A percentile compares a stretch with the other conserved stretches of the same genome.
These are phyloP conservation scores for Danionella dracula DNA, from an alignment of 2,797 vertebrate species.

Conservation along the genomic window DNA sequence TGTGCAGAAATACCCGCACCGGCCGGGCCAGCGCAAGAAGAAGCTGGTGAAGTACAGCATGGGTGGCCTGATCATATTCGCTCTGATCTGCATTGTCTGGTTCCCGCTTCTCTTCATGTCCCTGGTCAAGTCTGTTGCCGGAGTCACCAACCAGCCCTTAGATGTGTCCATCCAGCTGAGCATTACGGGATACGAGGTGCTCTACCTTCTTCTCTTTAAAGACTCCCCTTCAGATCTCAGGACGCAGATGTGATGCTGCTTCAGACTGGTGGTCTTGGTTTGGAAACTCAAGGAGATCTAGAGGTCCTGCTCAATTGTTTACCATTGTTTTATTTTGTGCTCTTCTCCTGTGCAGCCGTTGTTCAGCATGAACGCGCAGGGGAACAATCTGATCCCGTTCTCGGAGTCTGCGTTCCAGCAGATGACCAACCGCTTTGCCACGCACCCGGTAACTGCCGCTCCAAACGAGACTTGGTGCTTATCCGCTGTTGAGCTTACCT, in stretches of 20 bases:
- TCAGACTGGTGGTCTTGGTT: no score
- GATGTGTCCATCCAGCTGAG: constrained; percentile 71
- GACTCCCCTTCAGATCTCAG: no score
- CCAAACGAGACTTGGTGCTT: neutral
- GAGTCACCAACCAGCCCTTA: constrained; percentile 68
- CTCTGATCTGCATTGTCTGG: constrained; percentile 67
- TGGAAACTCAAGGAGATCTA: no score
- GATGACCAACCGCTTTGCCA: constrained; percentile 68
- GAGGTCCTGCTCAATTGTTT: neutral
- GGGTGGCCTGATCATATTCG: constrained; percentile 70
- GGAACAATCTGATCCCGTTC: constrained; percentile 69
- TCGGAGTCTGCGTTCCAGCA: constrained; percentile 53
- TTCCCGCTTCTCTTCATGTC: constrained; percentile 77
- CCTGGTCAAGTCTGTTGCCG: constrained; percentile 67
- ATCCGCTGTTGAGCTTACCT: no score
- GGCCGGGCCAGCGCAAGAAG: constrained; percentile 75
- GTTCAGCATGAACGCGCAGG: constrained; percentile 73
- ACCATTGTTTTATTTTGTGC: neutral
- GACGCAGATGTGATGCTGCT: no score
- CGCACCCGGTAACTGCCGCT: constrained; percentile 59
- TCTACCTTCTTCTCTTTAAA: no score
- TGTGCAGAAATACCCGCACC: constrained; percentile 73
- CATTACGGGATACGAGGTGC: constrained; percentile 69
- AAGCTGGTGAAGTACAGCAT: constrained; percentile 69
- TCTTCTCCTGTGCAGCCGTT: constrained; percentile 60